Percentiles rank a stretch among this genome's conserved stretches.
These are phyloP conservation scores for Muntiacus muntjak DNA, from an alignment of 2,113 vertebrate genomes.

Conservation along the genomic window DNA sequence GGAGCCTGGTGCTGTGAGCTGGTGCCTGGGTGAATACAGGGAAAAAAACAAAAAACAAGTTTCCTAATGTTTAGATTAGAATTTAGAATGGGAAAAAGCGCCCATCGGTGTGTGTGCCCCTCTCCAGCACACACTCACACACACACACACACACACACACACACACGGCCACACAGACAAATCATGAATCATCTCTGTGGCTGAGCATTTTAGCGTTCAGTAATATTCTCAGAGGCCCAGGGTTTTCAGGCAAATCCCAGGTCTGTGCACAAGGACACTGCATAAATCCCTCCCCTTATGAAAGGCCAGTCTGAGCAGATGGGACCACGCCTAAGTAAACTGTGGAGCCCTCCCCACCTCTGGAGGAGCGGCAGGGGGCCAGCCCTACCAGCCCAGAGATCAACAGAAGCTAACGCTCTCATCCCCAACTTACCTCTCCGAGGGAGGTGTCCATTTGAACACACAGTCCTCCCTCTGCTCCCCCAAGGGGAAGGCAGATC, in stretches of 20 bases:
- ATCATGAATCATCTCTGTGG: conserved; percentile 61
- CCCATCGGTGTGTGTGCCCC: neutral
- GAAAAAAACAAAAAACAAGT: neutral
- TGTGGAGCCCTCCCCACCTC: conserved; percentile 39
- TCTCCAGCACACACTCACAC: neutral
- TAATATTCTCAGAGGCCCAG: conserved; percentile 71
- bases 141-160: neutral
- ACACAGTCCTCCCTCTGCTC: neutral
- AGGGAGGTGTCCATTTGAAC: neutral
- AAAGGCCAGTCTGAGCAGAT: conserved; percentile 72
- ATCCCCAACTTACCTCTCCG: conserved; percentile 42
- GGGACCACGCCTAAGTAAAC: conserved; percentile 76
- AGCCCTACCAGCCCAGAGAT: neutral
- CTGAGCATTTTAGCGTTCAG: conserved; percentile 59
- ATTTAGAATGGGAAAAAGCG: neutral
- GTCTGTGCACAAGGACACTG: conserved; percentile 71
- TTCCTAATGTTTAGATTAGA: conserved; percentile 53
- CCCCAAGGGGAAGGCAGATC: neutral
- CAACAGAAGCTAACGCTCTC: conserved; percentile 10
- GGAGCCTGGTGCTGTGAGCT: neutral
- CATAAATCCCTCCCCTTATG: conserved; percentile 77
- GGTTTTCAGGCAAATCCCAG: conserved; percentile 77
- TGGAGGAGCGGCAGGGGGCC: neutral
- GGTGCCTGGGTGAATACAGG: conserved; percentile 47
- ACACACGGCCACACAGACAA: neutral